Evolutionary conservation across 1,140 invertebrate species (phyloP).

Genomic region (Drosophila arizonae): DNA sequence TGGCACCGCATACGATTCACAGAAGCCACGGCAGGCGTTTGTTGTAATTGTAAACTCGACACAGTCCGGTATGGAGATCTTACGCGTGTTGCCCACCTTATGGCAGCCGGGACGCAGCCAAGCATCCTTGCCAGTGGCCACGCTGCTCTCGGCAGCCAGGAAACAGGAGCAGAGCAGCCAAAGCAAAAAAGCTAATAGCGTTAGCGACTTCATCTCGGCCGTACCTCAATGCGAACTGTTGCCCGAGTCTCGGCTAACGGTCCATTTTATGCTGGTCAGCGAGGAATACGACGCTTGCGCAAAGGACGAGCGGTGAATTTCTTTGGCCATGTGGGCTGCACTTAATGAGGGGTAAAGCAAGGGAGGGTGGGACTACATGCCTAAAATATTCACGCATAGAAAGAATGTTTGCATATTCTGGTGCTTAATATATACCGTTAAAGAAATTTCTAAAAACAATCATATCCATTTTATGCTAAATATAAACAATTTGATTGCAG

Average conservation of each 20-base stretch:
- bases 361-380: neutral
- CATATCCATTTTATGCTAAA: slow-evolving; percentile 9
- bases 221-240: slow-evolving; percentile 33
- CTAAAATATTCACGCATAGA: slow-evolving; percentile 37
- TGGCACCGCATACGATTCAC: slow-evolving; percentile 90
- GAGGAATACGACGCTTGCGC: slow-evolving; percentile 38
- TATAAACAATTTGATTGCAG: neutral
- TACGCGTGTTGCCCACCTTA: slow-evolving; percentile 88
- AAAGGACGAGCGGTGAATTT: neutral
- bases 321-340: slow-evolving; percentile 34
- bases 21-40: slow-evolving; percentile 93
- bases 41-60: slow-evolving; percentile 92
- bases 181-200: slow-evolving; percentile 26
- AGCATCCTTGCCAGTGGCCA: slow-evolving; percentile 69
- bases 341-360: slow-evolving; percentile 10
- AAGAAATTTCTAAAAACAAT: neutral
- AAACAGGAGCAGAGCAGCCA: slow-evolving; percentile 39
- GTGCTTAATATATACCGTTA: slow-evolving; percentile 8
- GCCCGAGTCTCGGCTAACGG: neutral
- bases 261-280: slow-evolving; percentile 35
- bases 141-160: slow-evolving; percentile 30
- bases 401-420: slow-evolving; percentile 16
- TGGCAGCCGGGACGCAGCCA: slow-evolving; percentile 86
- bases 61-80: slow-evolving; percentile 91
- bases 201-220: slow-evolving; percentile 40